Evolutionary conservation across 2,113 vertebrate genomes (phyloP), one percentile per base, ranked within the genome.

Genomic region (Penelope pileata): DNA sequence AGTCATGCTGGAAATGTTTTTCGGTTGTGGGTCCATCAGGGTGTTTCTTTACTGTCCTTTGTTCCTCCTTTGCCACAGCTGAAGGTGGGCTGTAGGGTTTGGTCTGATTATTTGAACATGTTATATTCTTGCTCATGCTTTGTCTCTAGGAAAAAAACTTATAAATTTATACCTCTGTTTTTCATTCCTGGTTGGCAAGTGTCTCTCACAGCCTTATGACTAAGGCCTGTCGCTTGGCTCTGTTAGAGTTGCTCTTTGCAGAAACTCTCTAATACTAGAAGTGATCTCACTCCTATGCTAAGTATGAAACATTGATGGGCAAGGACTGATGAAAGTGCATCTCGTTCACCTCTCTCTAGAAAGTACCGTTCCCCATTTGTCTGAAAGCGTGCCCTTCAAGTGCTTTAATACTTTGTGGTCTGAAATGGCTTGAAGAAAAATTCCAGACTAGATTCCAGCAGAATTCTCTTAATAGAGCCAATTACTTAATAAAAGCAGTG

Each of bases 401-500:
- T 90, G 72, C 72, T 90, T 86, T 90, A 78, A 19, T 93, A 48
- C 51, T 86, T 59, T 81, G 88, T 78, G 88, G 85, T 91, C 88
- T 90, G 73, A 93, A 90, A 93, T 91, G 63, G 86, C 77, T 88
- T 87, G 74, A 86, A 90, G 83, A 96, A 92, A 74, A 90, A 87
- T 63, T 94, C 67, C 4, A 2, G 63, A 79, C 92, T 93, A 84
- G 86, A 94, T 92, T 95, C 87, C 86, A 95, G n/a, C 47, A 91
- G 86, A 91, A 92, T 93, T 93, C 58, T 92, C 92, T 91, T 94
- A 91, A 91, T 94, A 91, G 83, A 90, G 40, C 47, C 79, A 93
- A 91, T 96, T 96, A 95, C 91, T 96, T 94, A 96, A 95, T 94
- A 95, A 90, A 86, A 91, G 80, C 80, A 95, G 48, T 91, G 91